Base-by-base conservation (phyloP, 2,797 vertebrate species). In the Gadopsis bispinosus region DNA sequence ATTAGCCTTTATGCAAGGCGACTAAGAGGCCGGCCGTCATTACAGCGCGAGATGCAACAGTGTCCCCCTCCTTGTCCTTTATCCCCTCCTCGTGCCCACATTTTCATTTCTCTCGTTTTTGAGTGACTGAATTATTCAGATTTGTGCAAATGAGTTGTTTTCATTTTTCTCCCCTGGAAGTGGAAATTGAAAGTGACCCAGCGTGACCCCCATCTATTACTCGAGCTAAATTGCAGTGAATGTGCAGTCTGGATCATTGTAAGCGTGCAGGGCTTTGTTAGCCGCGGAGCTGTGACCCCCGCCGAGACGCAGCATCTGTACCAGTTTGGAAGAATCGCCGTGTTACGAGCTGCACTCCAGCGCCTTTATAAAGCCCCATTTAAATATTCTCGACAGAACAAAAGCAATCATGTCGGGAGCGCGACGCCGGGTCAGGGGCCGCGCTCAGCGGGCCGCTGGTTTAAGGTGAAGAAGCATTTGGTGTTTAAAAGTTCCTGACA, bases 91-190 rank as follows among this genome's bases (percentile, higher is more conserved):
- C 80, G 37, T 17, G 22, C 73, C 39, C 87, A 77, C 72, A 73
- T 88, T 86, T 88, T 82, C 89, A 86, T 88, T 70, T 91, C 87
- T 84, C 53, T 72, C 64, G 45, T 83, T 79, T 89, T 87, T 83
- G 81, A 87, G 41, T 81, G 89, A 93, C 93, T 93, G 95, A 98
- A 98, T 99, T 99, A 99, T 99, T 99, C 97, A 99, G 97, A 99
- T 99, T 97, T 99, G 97, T 99, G 98, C 97, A 99, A 99, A 99
- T 99, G 97, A 98, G 94, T 98, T 95, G 95, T 97, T 97, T 99
- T 97, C 97, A 98, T 98, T 98, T 98, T 97, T 91, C 94, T 94
- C 87, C 85, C 90, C 95, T 70, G 95, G 95, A 96, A 96, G 97
- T 99, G 97, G 97, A 99, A 98, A 99, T 99, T 99, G 98, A 96